Evolutionary conservation across 2,113 vertebrate species (phyloP).

Genomic region (Leptocoma aspasia): DNA sequence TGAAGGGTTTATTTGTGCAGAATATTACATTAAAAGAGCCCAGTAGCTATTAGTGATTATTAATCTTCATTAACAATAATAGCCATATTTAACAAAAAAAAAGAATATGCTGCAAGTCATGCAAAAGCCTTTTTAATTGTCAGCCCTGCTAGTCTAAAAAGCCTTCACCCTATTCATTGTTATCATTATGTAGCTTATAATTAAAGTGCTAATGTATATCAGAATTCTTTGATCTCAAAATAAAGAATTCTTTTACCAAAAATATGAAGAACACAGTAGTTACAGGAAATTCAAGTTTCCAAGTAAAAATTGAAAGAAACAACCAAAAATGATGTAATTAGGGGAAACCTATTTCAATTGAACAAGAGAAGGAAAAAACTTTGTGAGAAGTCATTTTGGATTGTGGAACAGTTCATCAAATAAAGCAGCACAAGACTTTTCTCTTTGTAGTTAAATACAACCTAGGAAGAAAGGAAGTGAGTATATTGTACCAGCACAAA

Average conservation of each 20-base stretch:
- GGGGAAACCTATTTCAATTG: background rate
- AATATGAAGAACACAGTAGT: slow-evolving; percentile 14
- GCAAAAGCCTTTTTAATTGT: slow-evolving; percentile 41
- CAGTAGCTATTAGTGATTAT: slow-evolving; percentile 30
- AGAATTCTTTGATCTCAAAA: slow-evolving; percentile 56
- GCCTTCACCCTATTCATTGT: background rate
- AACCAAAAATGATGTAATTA: slow-evolving; percentile 15
- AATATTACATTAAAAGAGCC: background rate
- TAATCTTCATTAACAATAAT: slow-evolving; percentile 59
- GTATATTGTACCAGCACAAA: background rate
- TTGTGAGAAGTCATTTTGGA: background rate
- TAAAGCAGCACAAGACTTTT: background rate
- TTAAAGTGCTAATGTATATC: background rate
- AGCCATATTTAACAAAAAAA: slow-evolving; percentile 33
- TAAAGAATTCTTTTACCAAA: slow-evolving; percentile 16
- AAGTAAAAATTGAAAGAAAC: slow-evolving; percentile 4
- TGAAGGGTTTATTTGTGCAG: background rate
- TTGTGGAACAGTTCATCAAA: background rate
- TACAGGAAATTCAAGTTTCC: background rate
- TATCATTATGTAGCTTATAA: background rate
- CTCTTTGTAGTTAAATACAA: background rate
- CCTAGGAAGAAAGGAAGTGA: background rate
- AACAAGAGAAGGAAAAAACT: background rate
- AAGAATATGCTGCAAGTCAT: background rate
- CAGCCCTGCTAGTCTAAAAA: background rate